Percentiles rank a stretch among this genome's conserved stretches.
Evolutionary conservation across 2,888 invertebrate species (phyloP).

Genomic region (Rhamphomyia laevipes): DNA sequence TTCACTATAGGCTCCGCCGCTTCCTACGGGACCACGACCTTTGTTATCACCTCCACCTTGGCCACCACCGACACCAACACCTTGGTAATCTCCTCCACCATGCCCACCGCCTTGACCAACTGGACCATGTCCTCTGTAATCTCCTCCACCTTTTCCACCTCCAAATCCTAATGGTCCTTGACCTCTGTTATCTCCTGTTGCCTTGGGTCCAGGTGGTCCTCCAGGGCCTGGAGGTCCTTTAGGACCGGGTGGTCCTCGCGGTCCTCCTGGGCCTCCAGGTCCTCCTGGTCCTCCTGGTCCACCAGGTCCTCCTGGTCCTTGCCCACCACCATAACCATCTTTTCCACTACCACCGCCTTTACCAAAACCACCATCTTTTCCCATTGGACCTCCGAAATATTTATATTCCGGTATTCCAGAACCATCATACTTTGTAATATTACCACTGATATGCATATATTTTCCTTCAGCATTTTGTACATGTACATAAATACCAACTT

Average conservation of each 20-base stretch:
- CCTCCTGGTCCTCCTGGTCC: slow-evolving; percentile 25
- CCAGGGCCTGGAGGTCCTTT: background rate
- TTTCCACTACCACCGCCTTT: slow-evolving; percentile 27
- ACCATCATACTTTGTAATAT: background rate
- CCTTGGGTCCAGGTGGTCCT: background rate
- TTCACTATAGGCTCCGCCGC: background rate
- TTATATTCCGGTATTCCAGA: background rate
- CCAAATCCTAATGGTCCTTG: background rate
- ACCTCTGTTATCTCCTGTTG: background rate
- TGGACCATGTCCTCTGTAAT: background rate
- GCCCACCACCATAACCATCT: slow-evolving; percentile 20
- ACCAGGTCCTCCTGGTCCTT: slow-evolving; percentile 29
- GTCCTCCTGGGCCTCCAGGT: slow-evolving; percentile 19
- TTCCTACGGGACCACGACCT: background rate
- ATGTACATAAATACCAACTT: background rate
- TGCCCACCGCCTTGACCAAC: background rate
- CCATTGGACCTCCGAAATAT: background rate
- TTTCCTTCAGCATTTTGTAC: background rate
- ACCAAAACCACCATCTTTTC: slow-evolving; percentile 25
- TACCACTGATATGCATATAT: background rate
- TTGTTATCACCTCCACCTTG: background rate
- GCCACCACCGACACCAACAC: background rate
- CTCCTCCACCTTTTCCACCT: too few relatives aligned
- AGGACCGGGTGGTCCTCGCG: background rate
- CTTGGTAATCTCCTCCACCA: background rate